Conservation (phyloP, 1,140 invertebrate species). For the Augochlora pura region DNA sequence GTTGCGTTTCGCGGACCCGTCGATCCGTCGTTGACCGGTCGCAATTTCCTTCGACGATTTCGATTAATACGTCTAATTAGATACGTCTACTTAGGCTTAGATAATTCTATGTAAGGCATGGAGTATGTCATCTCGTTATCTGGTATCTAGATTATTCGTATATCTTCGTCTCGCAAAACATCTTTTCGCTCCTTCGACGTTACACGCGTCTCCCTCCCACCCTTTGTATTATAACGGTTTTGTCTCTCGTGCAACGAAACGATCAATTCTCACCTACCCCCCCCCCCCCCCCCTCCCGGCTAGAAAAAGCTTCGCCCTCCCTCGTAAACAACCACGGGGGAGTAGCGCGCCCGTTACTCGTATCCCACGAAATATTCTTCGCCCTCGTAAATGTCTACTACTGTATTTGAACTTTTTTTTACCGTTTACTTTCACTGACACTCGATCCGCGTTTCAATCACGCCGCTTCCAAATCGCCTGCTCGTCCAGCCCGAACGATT, state of each 20-base stretch:
- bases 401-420: constrained; percentile 21
- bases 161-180: constrained; percentile 27
- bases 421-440: constrained; percentile 31
- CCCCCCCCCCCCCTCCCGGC: too few species aligned
- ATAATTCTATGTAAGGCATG: constrained; percentile 78
- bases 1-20: neutral
- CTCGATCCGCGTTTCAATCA: neutral
- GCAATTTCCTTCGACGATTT: neutral
- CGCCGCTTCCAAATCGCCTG: neutral
- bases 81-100: constrained; percentile 73
- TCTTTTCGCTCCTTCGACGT: neutral
- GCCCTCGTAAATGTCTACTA: constrained; percentile 9
- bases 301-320: neutral
- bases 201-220: neutral
- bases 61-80: constrained; percentile 62
- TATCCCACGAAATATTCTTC: neutral
- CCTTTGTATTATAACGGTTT: neutral
- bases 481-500: too few species aligned
- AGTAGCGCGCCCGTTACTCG: too few species aligned
- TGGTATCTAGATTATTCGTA: constrained; percentile 65
- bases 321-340: neutral
- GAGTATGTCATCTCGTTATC: constrained; percentile 74
- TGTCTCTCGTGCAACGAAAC: constrained; percentile 14
- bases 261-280: neutral
- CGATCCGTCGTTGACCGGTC: constrained; percentile 13